Evolutionary conservation across 2,113 vertebrate genomes (phyloP).

Genomic region (Labrus mixtus): DNA sequence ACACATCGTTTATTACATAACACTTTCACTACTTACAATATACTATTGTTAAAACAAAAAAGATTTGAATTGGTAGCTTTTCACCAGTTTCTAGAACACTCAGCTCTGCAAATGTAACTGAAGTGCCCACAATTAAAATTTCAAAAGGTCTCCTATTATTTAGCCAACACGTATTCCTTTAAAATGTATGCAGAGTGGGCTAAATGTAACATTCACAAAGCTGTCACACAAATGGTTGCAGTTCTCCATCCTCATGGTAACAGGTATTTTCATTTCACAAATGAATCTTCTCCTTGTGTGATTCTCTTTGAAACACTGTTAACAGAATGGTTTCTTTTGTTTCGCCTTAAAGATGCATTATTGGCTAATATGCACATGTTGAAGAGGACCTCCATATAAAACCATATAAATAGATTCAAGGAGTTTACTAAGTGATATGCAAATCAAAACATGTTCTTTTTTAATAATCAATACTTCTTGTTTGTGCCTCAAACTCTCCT

Average conservation of each 20-base stretch:
- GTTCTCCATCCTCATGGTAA: constrained; percentile 74
- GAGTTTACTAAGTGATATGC: constrained; percentile 35
- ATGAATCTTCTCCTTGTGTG: constrained; percentile 68
- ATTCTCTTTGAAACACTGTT: constrained; percentile 73
- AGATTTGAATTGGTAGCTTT: constrained; percentile 32
- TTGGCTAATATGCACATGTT: constrained; percentile 23
- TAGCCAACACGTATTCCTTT: constrained; percentile 38
- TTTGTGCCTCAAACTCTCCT: neutral
- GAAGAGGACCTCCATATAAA: constrained; percentile 14
- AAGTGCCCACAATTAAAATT: constrained; percentile 69
- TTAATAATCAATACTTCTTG: neutral
- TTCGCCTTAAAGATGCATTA: constrained; percentile 63
- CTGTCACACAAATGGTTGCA: constrained; percentile 68
- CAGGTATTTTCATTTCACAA: constrained; percentile 72
- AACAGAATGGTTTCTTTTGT: constrained; percentile 57
- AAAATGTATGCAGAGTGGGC: constrained; percentile 52
- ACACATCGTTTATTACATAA: constrained; percentile 31
- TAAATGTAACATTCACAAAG: constrained; percentile 56
- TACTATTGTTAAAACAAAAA: constrained; percentile 15
- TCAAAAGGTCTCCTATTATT: constrained; percentile 66
- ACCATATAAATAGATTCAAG: constrained; percentile 13
- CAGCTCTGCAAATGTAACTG: constrained; percentile 58
- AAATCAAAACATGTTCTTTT: constrained; percentile 4
- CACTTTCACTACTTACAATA: neutral
- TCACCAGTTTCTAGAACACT: constrained; percentile 44